phyloP scores from a whole-genome alignment of 2,113 vertebrate genomes.

The Rhea pennata region DNA sequence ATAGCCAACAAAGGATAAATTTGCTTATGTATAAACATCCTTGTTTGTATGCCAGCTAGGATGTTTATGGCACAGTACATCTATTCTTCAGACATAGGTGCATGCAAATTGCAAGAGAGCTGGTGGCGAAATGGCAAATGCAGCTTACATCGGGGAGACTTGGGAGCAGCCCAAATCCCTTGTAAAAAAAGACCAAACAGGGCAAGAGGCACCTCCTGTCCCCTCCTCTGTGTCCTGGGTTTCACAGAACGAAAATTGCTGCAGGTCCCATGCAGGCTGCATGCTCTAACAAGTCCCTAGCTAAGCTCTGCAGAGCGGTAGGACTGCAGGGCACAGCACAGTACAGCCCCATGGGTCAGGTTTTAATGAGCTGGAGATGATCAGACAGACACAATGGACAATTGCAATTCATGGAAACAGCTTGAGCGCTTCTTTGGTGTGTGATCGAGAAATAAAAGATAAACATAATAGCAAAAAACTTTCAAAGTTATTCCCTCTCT shows the following conservation, averaged over 20 bases:
- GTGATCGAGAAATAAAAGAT: not conserved
- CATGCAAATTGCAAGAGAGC: constrained; percentile 52
- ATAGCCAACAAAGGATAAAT: constrained; percentile 54
- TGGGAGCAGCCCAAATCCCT: constrained; percentile 39
- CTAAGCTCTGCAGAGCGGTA: not conserved
- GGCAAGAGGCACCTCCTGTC: not conserved
- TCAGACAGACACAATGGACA: constrained; percentile 37
- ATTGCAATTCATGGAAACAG: not conserved
- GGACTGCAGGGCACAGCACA: not conserved
- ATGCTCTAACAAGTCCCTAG: constrained; percentile 1
- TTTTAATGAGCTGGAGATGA: constrained; percentile 51
- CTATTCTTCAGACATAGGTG: constrained; percentile 49
- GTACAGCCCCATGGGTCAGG: constrained; percentile 22
- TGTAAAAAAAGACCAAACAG: not conserved
- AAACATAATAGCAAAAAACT: not conserved
- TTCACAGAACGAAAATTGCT: constrained; percentile 53
- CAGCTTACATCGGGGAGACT: constrained; percentile 24
- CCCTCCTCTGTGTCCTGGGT: not conserved
- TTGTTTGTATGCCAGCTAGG: constrained; percentile 53
- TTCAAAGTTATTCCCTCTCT: not conserved
- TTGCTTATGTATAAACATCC: constrained; percentile 67
- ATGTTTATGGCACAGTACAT: constrained; percentile 19
- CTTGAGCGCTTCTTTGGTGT: not conserved
- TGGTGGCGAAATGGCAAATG: constrained; percentile 2
- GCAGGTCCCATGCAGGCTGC: constrained; percentile 26